Conservation (phyloP, 2,888 invertebrate species). For the Eucriotettix oculatus region DNA sequence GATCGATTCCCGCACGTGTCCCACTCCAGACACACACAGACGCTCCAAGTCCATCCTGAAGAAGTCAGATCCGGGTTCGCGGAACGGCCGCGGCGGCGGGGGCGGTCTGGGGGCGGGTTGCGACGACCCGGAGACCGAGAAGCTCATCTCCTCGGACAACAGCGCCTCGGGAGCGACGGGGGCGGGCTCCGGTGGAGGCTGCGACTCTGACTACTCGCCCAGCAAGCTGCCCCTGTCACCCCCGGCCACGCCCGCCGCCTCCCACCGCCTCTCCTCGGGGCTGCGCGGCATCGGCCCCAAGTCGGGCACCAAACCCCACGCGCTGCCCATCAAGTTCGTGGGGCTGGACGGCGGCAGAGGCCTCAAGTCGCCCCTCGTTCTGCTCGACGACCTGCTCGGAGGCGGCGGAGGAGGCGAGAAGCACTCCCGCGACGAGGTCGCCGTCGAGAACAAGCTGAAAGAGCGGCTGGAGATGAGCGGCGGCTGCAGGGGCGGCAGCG, state of each 20-base stretch:
- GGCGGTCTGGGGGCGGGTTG: conserved; percentile 19
- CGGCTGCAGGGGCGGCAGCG: background rate
- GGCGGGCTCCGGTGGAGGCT: conserved; percentile 25
- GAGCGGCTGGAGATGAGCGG: conserved; percentile 13
- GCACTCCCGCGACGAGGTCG: conserved; percentile 24
- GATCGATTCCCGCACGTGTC: conserved; percentile 42
- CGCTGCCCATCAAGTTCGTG: conserved; percentile 23
- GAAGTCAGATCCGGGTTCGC: conserved; percentile 44
- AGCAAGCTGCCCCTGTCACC: conserved; percentile 9
- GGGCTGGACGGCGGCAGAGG: conserved; percentile 17
- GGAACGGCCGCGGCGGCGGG: conserved; percentile 23
- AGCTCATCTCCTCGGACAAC: conserved; percentile 38
- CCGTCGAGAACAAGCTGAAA: conserved; percentile 24
- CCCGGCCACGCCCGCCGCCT: conserved; percentile 9
- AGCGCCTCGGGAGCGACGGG: conserved; percentile 21
- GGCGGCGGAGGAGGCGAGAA: conserved; percentile 25
- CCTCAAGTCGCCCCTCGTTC: conserved; percentile 24
- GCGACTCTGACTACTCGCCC: conserved; percentile 26
- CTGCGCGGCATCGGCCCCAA: conserved; percentile 11
- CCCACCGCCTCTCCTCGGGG: background rate
- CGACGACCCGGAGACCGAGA: conserved; percentile 57
- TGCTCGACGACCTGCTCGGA: conserved; percentile 28
- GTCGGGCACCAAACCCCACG: conserved; percentile 18
- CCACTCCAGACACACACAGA: conserved; percentile 45
- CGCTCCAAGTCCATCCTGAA: conserved; percentile 62